Evolutionary conservation across 2,797 vertebrate genomes (phyloP).

Genomic region (Enteromius fasciolatus): DNA sequence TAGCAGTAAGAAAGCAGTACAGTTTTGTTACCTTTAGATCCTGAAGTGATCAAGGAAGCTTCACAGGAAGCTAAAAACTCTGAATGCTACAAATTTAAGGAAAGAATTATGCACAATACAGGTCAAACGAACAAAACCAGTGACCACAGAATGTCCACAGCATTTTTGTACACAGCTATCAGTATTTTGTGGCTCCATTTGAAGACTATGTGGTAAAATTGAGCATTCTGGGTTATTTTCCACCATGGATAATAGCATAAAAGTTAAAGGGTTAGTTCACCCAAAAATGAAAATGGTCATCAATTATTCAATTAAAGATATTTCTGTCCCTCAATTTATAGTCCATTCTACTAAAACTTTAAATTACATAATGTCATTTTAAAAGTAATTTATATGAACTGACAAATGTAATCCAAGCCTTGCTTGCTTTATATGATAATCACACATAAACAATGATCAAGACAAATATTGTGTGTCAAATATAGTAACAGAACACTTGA

Average conservation of each 20-base stretch:
- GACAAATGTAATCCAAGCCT: neutral
- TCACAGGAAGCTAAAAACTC: neutral
- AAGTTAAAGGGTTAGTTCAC: neutral
- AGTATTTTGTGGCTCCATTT: neutral
- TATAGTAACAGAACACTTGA: neutral
- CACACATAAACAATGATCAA: neutral
- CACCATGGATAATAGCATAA: neutral
- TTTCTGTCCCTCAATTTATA: neutral
- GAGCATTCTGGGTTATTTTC: neutral
- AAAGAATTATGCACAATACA: neutral
- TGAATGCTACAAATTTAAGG: conserved; percentile 1
- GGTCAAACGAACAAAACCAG: neutral
- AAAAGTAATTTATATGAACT: neutral
- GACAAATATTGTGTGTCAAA: neutral
- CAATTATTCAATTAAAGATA: neutral
- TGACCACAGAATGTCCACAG: neutral
- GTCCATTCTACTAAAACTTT: neutral
- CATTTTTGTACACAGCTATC: neutral
- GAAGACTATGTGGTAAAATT: neutral
- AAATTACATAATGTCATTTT: neutral
- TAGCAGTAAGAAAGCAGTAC: neutral
- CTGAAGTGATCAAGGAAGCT: neutral
- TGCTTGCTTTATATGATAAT: neutral
- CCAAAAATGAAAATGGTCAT: neutral
- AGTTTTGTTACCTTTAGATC: neutral